These are phyloP conservation scores for Drymonia ruficornis DNA, from an alignment of 2,888 invertebrate species.

Conservation along the genomic window DNA sequence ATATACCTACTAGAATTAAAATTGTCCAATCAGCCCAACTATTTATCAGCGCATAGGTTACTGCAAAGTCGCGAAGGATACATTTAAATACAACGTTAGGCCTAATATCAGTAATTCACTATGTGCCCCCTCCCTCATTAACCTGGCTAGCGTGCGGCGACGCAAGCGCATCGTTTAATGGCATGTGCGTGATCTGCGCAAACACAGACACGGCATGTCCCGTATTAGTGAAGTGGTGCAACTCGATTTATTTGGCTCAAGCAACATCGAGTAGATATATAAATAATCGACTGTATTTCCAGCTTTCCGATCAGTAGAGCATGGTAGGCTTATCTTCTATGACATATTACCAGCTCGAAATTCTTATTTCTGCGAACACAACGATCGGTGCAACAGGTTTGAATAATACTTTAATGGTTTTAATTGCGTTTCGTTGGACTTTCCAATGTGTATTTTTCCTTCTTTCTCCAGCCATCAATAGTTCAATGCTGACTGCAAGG, in stretches of 20 bases:
- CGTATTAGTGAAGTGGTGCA: slow-evolving; percentile 3
- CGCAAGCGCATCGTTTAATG: slow-evolving; percentile 27
- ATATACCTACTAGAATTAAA: too few relatives aligned
- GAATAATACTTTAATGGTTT: too few relatives aligned
- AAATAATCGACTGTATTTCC: background rate
- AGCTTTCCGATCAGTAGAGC: too few relatives aligned
- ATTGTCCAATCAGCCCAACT: too few relatives aligned
- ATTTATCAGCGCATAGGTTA: background rate
- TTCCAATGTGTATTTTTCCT: background rate
- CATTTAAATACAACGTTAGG: slow-evolving; percentile 25
- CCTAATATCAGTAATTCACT: slow-evolving; percentile 32
- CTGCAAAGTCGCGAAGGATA: slow-evolving; percentile 27
- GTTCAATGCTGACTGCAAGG: background rate
- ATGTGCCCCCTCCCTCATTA: slow-evolving; percentile 24
- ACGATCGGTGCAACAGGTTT: background rate
- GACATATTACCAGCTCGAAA: too few relatives aligned
- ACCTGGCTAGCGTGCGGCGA: slow-evolving; percentile 24
- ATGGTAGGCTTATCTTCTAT: too few relatives aligned
- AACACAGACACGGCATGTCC: slow-evolving; percentile 16
- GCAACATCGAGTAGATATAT: background rate
- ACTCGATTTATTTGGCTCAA: background rate
- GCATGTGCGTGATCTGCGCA: slow-evolving; percentile 12
- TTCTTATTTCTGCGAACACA: too few relatives aligned
- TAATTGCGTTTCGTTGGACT: background rate
- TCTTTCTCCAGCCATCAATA: background rate